Percentiles rank a stretch among this genome's conserved stretches.
Conservation (phyloP, 1,140 invertebrate species). For the Cryptotermes secundus region DNA sequence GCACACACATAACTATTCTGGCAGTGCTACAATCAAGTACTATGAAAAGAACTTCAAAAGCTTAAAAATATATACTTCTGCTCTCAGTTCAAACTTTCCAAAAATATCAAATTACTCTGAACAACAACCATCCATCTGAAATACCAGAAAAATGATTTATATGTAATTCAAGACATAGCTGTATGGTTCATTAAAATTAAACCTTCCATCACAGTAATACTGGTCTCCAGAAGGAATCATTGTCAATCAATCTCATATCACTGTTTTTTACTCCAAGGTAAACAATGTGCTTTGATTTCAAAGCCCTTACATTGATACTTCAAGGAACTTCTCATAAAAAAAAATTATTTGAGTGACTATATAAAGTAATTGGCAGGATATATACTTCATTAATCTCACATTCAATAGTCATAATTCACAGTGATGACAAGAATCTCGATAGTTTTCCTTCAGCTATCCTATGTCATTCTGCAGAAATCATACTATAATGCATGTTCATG, state of each 20-base stretch:
- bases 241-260: too few species aligned
- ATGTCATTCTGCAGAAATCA: not conserved
- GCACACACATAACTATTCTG: not conserved
- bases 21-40: not conserved
- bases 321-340: not conserved
- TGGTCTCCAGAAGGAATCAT: too few species aligned
- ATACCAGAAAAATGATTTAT: too few species aligned
- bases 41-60: not conserved
- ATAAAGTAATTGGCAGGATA: not conserved
- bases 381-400: too few species aligned
- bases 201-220: too few species aligned
- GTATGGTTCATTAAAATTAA: too few species aligned
- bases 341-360: not conserved
- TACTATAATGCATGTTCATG: not conserved
- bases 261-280: too few species aligned
- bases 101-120: not conserved
- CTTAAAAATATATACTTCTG: not conserved
- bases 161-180: too few species aligned
- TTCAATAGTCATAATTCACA: too few species aligned
- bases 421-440: too few species aligned
- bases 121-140: not conserved
- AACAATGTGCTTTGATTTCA: too few species aligned
- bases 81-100: not conserved
- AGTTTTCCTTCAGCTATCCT: too few species aligned
- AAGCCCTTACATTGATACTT: not conserved